phyloP scores from a whole-genome alignment of 2,888 invertebrate genomes.

The Lucinisca nassula region DNA sequence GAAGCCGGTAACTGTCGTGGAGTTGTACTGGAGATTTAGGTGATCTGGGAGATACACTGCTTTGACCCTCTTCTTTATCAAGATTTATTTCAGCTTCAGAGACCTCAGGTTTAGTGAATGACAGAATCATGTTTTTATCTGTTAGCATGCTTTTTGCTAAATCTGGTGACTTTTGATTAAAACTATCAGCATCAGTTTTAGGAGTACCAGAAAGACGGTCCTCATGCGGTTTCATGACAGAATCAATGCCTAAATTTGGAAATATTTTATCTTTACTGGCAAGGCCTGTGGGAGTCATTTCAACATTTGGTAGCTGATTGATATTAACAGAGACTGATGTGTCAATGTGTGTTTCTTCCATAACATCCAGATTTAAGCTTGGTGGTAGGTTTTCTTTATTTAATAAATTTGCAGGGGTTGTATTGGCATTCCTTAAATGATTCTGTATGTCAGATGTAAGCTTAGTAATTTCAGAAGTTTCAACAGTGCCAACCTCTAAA shows the following conservation, averaged over 20 bases:
- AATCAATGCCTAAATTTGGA: not conserved
- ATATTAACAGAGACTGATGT: not conserved
- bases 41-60: slow-evolving; percentile 16
- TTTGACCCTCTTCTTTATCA: not conserved
- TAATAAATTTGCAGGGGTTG: too few species aligned
- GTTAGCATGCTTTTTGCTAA: not conserved
- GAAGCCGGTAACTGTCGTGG: not conserved
- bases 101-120: not conserved
- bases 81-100: not conserved
- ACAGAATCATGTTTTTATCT: not conserved
- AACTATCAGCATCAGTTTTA: not conserved
- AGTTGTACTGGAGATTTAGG: slow-evolving; percentile 19
- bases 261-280: not conserved
- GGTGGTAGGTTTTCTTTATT: too few species aligned
- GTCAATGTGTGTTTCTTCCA: not conserved
- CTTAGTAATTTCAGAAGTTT: too few species aligned
- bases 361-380: not conserved
- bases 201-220: not conserved
- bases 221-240: not conserved
- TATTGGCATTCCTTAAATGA: too few species aligned
- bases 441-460: too few species aligned
- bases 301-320: not conserved
- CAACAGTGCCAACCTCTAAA: too few species aligned
- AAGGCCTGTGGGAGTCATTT: not conserved
- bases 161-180: not conserved